Percentiles rank a stretch among this genome's conserved stretches.
phyloP scores from a whole-genome alignment of 1,140 invertebrate genomes.

The Drosophila takahashii region DNA sequence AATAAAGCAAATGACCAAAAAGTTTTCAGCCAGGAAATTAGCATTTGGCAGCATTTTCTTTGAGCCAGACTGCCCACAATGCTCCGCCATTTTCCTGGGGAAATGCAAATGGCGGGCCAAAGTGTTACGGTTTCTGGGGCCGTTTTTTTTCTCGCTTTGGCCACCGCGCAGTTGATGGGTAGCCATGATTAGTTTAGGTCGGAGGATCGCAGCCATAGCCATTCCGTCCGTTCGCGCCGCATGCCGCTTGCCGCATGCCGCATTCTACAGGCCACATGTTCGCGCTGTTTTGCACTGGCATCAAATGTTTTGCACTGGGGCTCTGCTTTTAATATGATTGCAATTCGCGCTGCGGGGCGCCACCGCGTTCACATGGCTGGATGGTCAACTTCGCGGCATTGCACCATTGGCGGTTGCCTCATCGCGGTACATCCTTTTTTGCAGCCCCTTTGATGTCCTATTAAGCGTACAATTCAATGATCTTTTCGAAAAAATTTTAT shows the following conservation, averaged over 20 bases:
- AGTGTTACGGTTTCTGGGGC: slow-evolving; percentile 54
- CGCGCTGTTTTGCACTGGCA: slow-evolving; percentile 10
- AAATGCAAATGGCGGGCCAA: slow-evolving; percentile 53
- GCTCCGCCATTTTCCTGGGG: slow-evolving; percentile 15
- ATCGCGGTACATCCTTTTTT: slow-evolving; percentile 4
- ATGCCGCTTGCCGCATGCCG: slow-evolving; percentile 51
- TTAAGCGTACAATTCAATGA: neutral
- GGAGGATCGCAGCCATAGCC: slow-evolving; percentile 14
- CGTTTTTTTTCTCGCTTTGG: slow-evolving; percentile 7
- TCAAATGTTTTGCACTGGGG: slow-evolving; percentile 45
- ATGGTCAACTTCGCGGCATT: slow-evolving; percentile 50
- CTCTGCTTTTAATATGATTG: slow-evolving; percentile 78
- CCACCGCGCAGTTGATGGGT: slow-evolving; percentile 38
- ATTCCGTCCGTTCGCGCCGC: slow-evolving; percentile 35
- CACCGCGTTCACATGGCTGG: slow-evolving; percentile 40
- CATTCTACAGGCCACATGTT: slow-evolving; percentile 29
- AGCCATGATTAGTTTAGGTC: slow-evolving; percentile 62
- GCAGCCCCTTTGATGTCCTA: slow-evolving; percentile 4
- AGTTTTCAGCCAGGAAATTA: slow-evolving; percentile 66
- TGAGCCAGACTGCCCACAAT: slow-evolving; percentile 9
- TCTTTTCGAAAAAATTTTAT: neutral
- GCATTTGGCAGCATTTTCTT: slow-evolving; percentile 56
- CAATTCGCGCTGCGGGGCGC: slow-evolving; percentile 53
- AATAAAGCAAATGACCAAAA: slow-evolving; percentile 68
- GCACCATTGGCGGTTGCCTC: slow-evolving; percentile 13